Conservation (phyloP, 2,113 vertebrate genomes). For the Protobothrops mucrosquamatus region DNA sequence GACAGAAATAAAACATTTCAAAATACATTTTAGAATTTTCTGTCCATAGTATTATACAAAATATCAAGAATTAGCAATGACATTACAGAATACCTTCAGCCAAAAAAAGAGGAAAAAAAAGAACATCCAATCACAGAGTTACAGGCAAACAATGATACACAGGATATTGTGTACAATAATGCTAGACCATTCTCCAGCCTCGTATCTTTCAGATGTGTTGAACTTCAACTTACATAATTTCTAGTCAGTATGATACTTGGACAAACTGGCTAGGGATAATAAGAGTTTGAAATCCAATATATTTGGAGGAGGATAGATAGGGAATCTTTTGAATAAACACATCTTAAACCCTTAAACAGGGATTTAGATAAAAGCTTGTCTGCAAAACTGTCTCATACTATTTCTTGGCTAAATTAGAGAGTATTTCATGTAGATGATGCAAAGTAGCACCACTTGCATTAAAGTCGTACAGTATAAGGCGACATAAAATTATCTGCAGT, state of each 20-base stretch:
- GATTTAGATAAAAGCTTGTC: constrained; percentile 73
- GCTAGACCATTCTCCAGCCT: constrained; percentile 13
- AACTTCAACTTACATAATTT: neutral
- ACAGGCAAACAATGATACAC: constrained; percentile 71
- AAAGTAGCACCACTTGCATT: constrained; percentile 71
- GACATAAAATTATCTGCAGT: constrained; percentile 68
- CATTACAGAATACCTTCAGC: constrained; percentile 77
- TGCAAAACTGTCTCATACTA: constrained; percentile 67
- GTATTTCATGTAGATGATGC: constrained; percentile 67
- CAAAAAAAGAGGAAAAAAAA: constrained; percentile 75
- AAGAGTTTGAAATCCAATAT: neutral
- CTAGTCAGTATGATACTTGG: neutral
- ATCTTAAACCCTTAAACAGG: constrained; percentile 72
- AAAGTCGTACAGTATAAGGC: constrained; percentile 72
- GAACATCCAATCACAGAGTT: constrained; percentile 77
- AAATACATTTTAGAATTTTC: constrained; percentile 79
- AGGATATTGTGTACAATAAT: constrained; percentile 69
- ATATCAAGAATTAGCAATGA: constrained; percentile 78
- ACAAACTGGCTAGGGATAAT: neutral
- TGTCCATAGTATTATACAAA: constrained; percentile 78
- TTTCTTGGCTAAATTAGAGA: constrained; percentile 67
- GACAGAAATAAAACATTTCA: constrained; percentile 79
- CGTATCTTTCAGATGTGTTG: neutral
- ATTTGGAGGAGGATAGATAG: neutral
- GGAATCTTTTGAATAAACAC: constrained; percentile 55